Base-by-base conservation (phyloP, 2,113 vertebrate species). In the Anser cygnoides region DNA sequence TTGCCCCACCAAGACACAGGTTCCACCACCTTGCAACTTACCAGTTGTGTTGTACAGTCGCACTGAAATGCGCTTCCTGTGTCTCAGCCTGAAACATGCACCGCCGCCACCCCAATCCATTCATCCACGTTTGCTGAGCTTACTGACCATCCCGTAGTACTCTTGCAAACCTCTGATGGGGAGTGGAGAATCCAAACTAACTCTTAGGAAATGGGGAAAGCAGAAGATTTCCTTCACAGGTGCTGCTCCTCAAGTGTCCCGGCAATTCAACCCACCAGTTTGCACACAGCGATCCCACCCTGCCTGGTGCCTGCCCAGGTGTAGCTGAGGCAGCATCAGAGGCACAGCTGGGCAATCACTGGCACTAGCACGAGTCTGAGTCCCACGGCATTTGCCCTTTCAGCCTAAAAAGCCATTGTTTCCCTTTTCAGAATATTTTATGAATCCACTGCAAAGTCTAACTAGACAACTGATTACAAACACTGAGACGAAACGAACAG, bases 51-150 rank as follows among this genome's bases (percentile, higher is more conserved):
- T 46, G 39, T 5, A 7, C 29, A 43, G 20, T 2, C 15, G 5
- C 44, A 12, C 14, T 1, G 11, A 39, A 35, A 19, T 0, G 7
- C 4, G 35, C 52, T 23, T 22, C 21, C 41, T 6, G 2, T 0
- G 2, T 9, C 59, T 17, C 44, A 52, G 13, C 35, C 57, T 15
- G 35, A 15, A 12, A 26, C 8, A 9, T 10, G n/a, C 61, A 26
- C 9, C 7, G 10, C 23, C n/a, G 3, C 13, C 5, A 23, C 72
- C 72, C 17, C 17, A 14, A 57, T 10, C 28, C 33, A 3, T 8
- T 11, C 41, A 28, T 1, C n/a, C 72, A 7, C 5, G 50, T 13
- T 5, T 18, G 29, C 50, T 29, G 39, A 17, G 33, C 46, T 43
- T 9, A 35, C 3, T 2, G 2, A 26, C 33, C 6, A 7, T 11